A percentile compares a stretch with the other conserved stretches of the same genome.
These are phyloP conservation scores for Chouioia cunea DNA, from an alignment of 2,888 invertebrate species.

Conservation along the genomic window DNA sequence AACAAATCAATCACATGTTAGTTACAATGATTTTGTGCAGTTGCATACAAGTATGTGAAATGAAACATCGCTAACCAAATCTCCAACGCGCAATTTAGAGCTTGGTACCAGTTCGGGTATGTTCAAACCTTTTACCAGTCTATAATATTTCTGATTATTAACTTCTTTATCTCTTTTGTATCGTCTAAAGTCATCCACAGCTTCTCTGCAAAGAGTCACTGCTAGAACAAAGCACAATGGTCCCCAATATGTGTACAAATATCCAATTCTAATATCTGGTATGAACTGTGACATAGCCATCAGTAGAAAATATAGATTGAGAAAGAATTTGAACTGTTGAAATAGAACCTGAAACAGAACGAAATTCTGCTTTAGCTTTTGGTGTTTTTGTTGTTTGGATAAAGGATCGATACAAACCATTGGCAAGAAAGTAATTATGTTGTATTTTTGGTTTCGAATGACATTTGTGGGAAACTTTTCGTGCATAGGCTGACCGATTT, in stretches of 20 bases:
- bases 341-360: slow-evolving; percentile 81
- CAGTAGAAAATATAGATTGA: slow-evolving; percentile 97
- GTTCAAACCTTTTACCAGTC: slow-evolving; percentile 77
- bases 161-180: slow-evolving; percentile 93
- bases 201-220: slow-evolving; percentile 96
- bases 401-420: slow-evolving; percentile 66
- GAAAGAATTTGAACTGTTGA: slow-evolving; percentile 99
- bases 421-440: slow-evolving; percentile 89
- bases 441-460: slow-evolving; percentile 98
- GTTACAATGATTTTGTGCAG: too few relatives aligned
- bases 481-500: slow-evolving; percentile 80
- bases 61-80: slow-evolving; percentile 69
- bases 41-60: not conserved
- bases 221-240: slow-evolving; percentile 96
- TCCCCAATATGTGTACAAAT: slow-evolving; percentile 99
- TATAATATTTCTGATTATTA: slow-evolving; percentile 92
- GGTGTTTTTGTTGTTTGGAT: not conserved
- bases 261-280: slow-evolving; percentile 95
- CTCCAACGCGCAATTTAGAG: slow-evolving; percentile 84
- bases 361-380: slow-evolving; percentile 3
- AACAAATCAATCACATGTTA: not conserved
- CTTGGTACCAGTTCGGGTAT: slow-evolving; percentile 84
- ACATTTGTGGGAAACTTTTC: slow-evolving; percentile 95
- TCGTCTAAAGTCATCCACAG: slow-evolving; percentile 94
- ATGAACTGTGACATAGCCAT: slow-evolving; percentile 99